These are phyloP conservation scores for Podabrus alpinus DNA, from an alignment of 2,888 invertebrate species.

Conservation along the genomic window DNA sequence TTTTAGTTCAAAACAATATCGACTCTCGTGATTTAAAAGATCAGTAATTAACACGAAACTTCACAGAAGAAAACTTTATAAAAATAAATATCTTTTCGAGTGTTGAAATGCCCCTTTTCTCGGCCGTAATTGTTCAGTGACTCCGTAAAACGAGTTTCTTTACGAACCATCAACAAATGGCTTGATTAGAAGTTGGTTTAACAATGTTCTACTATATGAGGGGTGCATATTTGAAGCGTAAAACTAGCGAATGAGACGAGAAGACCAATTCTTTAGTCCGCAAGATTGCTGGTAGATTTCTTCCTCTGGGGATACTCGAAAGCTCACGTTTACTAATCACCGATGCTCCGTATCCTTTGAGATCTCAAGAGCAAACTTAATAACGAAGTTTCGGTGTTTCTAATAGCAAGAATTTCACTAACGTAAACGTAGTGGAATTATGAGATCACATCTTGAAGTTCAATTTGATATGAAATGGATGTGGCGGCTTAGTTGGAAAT, in stretches of 20 bases:
- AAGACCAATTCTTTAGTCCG: neutral
- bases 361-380: neutral
- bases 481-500: neutral
- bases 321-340: neutral
- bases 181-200: neutral
- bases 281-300: neutral
- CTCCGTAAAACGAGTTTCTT: neutral
- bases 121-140: neutral
- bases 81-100: too few relatives aligned
- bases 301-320: neutral
- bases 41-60: too few relatives aligned
- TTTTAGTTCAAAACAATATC: too few relatives aligned
- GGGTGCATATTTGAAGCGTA: neutral
- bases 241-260: neutral
- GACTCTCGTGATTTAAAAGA: too few relatives aligned
- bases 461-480: neutral
- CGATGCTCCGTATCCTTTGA: neutral
- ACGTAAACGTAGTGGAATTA: neutral
- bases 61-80: too few relatives aligned
- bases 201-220: neutral
- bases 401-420: neutral
- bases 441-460: neutral
- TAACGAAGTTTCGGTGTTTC: neutral
- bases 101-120: too few relatives aligned
- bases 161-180: too few relatives aligned